Evolutionary conservation across 2,888 invertebrate genomes (phyloP), one percentile per base, ranked within the genome.

Genomic region (Celastrina argiolus): DNA sequence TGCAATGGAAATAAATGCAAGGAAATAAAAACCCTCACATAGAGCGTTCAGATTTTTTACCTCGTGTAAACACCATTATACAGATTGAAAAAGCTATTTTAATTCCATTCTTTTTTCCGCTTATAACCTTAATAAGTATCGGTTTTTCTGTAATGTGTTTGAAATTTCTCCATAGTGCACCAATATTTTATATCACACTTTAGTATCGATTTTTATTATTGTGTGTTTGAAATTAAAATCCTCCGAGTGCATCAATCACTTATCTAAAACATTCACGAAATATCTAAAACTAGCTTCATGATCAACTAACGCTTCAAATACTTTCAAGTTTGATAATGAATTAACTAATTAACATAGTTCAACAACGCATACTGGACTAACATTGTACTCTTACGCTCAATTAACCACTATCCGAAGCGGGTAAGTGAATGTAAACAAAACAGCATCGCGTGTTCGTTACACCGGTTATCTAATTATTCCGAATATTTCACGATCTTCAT

Each of bases 371-470:
- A 12, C 12, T 51, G 26, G 26, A 51, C 22, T 5, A 22, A 51
- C 51, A 26, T 1, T 51, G 22, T 22, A 26, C 26, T 51, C 22
- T 22, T 51, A 51, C 51, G 12, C 14, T 51, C 51, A 51, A 51
- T 26, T 51, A 51, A 12, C 26, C 51, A 14, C 14, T 51, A 26
- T 22, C 12, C 22, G 12, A 12, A 22, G 51, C 51, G 51, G 12
- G 51, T 51, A 51, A 51, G 51, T 51, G 22, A 51, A 51, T 14
- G 22, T 51, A 51, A 51, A 51, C 51, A 51, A 51, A 51, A 26
- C 51, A 51, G 22, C 51, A 5, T 51, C 51, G 51, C 51, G 51
- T 51, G 51, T 22, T 22, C 51, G 51, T 22, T 51, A 14, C 12
- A 12, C 12, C 22, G 26, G 51, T 22, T 51, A 51, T 51, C 51